Evolutionary conservation across 2,888 invertebrate species (phyloP).

Genomic region (Polydrusus cervinus): DNA sequence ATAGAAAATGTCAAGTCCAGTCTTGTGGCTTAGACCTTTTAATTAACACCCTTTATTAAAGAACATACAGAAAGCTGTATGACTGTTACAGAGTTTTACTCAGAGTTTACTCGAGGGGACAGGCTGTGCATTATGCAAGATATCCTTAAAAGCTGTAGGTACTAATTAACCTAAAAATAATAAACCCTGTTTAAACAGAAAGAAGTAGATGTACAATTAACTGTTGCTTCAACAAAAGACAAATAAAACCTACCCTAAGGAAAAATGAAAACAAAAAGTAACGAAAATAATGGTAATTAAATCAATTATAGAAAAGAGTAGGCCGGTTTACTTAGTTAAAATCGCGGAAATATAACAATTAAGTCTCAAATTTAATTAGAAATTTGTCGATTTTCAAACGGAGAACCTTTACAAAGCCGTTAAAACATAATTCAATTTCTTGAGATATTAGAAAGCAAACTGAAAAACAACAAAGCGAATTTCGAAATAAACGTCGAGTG

Average conservation of each 20-base stretch:
- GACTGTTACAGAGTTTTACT: too few relatives aligned
- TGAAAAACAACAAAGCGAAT: constrained; percentile 33
- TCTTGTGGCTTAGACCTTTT: too few relatives aligned
- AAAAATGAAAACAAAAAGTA: constrained; percentile 17
- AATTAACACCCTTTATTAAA: too few relatives aligned
- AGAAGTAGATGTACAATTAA: neutral
- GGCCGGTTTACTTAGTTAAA: constrained; percentile 7
- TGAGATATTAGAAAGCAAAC: constrained; percentile 14
- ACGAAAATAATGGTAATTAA: neutral
- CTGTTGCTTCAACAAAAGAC: constrained; percentile 1
- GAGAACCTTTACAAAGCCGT: constrained; percentile 4
- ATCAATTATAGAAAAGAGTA: constrained; percentile 16
- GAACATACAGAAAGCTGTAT: too few relatives aligned
- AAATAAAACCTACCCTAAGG: neutral
- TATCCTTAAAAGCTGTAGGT: too few relatives aligned
- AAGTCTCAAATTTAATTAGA: constrained; percentile 10
- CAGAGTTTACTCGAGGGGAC: too few relatives aligned
- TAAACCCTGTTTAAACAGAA: neutral
- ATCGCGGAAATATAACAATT: constrained; percentile 20
- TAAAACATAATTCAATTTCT: constrained; percentile 29
- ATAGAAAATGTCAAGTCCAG: too few relatives aligned
- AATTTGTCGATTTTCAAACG: constrained; percentile 13
- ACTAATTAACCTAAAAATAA: too few relatives aligned
- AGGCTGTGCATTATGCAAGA: too few relatives aligned
- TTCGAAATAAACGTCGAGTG: constrained; percentile 10